Conservation (phyloP, 2,888 invertebrate species). For the Agonopterix arenella region DNA sequence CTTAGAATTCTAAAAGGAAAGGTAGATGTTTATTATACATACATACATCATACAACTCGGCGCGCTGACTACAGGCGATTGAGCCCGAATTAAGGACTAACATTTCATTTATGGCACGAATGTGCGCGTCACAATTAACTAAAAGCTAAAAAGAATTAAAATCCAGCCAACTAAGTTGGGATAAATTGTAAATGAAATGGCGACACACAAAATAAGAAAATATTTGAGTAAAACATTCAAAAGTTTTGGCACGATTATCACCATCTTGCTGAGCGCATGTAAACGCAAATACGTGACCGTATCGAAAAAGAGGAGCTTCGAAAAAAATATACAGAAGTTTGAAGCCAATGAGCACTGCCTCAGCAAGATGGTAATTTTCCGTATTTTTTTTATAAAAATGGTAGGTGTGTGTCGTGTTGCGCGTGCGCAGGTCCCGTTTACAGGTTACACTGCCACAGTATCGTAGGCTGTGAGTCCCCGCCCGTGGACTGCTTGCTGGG, state of each 20-base stretch:
- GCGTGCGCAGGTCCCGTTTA: constrained; percentile 66
- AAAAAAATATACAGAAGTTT: constrained; percentile 14
- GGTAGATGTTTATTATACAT: constrained; percentile 31
- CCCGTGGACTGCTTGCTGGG: constrained; percentile 84
- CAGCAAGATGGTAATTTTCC: constrained; percentile 51
- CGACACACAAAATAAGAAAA: constrained; percentile 41
- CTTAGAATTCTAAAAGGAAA: constrained; percentile 33
- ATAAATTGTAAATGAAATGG: constrained; percentile 52
- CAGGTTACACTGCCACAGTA: constrained; percentile 99
- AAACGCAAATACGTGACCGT: constrained; percentile 15
- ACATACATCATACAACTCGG: constrained; percentile 35
- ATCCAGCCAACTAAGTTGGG: constrained; percentile 71
- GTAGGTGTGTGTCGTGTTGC: constrained; percentile 21
- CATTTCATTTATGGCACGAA: constrained; percentile 36
- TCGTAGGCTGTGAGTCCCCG: constrained; percentile 97
- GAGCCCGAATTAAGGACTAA: constrained; percentile 27
- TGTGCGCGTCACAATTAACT: constrained; percentile 36
- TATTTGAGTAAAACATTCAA: constrained; percentile 16
- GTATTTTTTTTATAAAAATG: constrained; percentile 23
- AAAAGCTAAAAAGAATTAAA: constrained; percentile 35
- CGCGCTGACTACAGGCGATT: constrained; percentile 29
- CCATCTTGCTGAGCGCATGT: constrained; percentile 45
- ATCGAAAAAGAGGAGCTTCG: constrained; percentile 4
- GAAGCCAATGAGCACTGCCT: constrained; percentile 27
- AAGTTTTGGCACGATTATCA: constrained; percentile 50